Percentiles rank a stretch among this genome's conserved stretches.
These are phyloP conservation scores for Cetoscarus ocellatus DNA, from an alignment of 2,797 vertebrate genomes.

Conservation along the genomic window DNA sequence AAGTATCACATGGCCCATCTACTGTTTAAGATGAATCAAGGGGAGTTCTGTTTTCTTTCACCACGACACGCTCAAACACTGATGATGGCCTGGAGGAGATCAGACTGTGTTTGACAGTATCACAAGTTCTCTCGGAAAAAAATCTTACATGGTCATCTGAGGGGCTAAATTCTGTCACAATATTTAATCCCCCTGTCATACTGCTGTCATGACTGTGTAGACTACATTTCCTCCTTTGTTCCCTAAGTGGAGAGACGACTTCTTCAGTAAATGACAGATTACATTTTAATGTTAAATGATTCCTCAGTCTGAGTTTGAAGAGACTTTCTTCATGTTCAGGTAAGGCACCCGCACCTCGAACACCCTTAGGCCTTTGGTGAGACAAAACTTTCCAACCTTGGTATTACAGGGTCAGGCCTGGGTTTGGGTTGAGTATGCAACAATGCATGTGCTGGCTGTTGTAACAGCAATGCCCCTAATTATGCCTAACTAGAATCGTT, in stretches of 20 bases:
- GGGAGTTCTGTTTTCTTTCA: constrained; percentile 1
- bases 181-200: constrained; percentile 13
- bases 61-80: not conserved
- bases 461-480: too few relatives aligned
- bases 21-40: constrained; percentile 14
- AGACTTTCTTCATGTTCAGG: too few relatives aligned
- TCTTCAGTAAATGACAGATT: too few relatives aligned
- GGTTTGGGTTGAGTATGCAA: too few relatives aligned
- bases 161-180: not conserved
- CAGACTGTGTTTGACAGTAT: constrained; percentile 32
- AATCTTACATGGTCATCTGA: not conserved
- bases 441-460: too few relatives aligned
- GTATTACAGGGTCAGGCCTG: too few relatives aligned
- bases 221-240: not conserved
- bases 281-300: too few relatives aligned
- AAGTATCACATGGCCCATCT: constrained; percentile 57
- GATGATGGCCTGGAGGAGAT: constrained; percentile 31
- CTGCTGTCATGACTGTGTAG: not conserved
- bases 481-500: too few relatives aligned
- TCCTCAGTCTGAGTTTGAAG: too few relatives aligned
- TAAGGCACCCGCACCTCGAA: too few relatives aligned
- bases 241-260: not conserved
- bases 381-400: too few relatives aligned
- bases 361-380: too few relatives aligned
- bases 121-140: constrained; percentile 61